A percentile compares a stretch with the other conserved stretches of the same genome.
Evolutionary conservation across 2,888 invertebrate genomes (phyloP).

Genomic region (Allacma fusca): DNA sequence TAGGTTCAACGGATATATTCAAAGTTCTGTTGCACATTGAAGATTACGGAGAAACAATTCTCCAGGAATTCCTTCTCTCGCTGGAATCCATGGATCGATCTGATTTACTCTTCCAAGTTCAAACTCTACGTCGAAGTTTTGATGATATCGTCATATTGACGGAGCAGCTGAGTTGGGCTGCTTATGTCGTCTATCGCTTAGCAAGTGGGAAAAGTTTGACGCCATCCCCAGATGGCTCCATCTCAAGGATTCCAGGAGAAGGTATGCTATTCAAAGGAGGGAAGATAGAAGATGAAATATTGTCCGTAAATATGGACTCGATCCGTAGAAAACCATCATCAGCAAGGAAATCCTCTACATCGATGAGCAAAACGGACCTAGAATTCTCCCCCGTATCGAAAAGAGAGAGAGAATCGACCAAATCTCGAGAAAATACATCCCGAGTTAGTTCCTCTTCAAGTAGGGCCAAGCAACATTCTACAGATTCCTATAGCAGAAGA

Average conservation of each 20-base stretch:
- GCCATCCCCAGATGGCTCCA: conserved; percentile 34
- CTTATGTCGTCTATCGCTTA: conserved; percentile 54
- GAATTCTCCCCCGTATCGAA: no score
- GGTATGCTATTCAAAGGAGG: neutral
- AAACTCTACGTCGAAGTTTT: conserved; percentile 52
- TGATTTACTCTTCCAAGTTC: conserved; percentile 57
- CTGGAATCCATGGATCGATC: conserved; percentile 57
- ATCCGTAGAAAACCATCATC: neutral
- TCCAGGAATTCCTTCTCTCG: conserved; percentile 54
- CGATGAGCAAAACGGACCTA: neutral
- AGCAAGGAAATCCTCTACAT: neutral
- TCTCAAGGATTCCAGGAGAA: neutral
- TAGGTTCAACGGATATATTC: conserved; percentile 57
- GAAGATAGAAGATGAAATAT: neutral
- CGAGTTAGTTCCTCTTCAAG: neutral
- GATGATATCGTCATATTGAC: conserved; percentile 58
- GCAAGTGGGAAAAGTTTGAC: conserved; percentile 53
- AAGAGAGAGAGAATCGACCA: neutral
- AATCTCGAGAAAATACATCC: neutral
- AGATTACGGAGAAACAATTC: conserved; percentile 48
- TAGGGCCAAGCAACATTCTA: neutral
- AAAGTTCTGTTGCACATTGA: conserved; percentile 55
- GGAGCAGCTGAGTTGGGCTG: conserved; percentile 59
- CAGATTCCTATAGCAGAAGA: neutral
- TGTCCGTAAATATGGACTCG: neutral